Conservation (phyloP, 2,113 vertebrate species). For the Tachycineta bicolor region DNA sequence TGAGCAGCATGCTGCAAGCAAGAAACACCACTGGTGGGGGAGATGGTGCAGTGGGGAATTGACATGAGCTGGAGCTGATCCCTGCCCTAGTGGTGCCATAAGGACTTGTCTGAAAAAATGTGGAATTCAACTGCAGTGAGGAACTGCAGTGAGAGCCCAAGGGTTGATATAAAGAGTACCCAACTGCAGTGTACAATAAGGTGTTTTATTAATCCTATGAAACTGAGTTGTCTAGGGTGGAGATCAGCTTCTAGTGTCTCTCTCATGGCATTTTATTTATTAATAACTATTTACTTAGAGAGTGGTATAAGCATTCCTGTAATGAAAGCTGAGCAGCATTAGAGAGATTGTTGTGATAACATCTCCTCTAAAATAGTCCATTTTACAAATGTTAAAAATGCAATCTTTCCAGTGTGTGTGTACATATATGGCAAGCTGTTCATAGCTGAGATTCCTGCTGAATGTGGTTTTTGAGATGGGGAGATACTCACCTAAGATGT, state of each 20-base stretch:
- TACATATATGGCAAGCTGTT: neutral
- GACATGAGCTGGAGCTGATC: neutral
- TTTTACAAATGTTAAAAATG: neutral
- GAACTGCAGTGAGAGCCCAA: neutral
- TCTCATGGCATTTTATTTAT: neutral
- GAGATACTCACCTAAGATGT: neutral
- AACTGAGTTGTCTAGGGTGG: neutral
- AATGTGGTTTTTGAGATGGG: neutral
- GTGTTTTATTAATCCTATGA: neutral
- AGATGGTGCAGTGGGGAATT: neutral
- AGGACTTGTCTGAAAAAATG: neutral
- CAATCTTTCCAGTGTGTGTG: neutral
- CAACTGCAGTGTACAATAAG: fast-evolving
- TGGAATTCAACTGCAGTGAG: neutral
- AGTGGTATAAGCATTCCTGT: neutral
- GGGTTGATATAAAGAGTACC: neutral
- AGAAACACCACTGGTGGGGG: neutral
- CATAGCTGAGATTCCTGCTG: neutral
- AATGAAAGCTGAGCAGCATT: neutral
- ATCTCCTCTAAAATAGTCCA: neutral
- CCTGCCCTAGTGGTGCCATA: neutral
- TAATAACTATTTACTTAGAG: neutral
- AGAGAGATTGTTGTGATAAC: neutral
- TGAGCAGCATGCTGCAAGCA: neutral
- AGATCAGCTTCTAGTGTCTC: neutral